Evolutionary conservation across 2,888 invertebrate species (phyloP).

Genomic region (Alloplasta piceator): DNA sequence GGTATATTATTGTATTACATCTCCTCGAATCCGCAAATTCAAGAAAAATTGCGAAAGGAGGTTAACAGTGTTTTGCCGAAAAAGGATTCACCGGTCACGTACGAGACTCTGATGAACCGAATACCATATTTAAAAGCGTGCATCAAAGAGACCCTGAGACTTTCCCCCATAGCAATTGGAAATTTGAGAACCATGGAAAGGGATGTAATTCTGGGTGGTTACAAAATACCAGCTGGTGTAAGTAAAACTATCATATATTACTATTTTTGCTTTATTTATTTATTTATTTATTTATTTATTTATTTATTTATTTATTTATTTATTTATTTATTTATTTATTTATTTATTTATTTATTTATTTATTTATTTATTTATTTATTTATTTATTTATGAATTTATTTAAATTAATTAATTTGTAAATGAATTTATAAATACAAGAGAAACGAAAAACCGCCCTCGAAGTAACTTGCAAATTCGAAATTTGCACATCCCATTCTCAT

Average conservation of each 20-base stretch:
- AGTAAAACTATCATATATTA: constrained; percentile 67
- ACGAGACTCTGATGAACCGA: constrained; percentile 81
- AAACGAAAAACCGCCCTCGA: too few species aligned
- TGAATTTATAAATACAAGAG: too few species aligned
- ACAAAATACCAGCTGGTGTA: constrained; percentile 86
- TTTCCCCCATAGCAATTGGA: constrained; percentile 86
- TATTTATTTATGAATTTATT: too few species aligned
- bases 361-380: too few species aligned
- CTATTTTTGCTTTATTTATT: too few species aligned
- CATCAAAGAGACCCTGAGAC: constrained; percentile 88
- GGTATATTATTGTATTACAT: constrained; percentile 86
- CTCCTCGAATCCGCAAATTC: constrained; percentile 87
- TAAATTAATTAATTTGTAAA: too few species aligned
- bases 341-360: too few species aligned
- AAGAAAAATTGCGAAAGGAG: constrained; percentile 87
- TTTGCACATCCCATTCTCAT: too few species aligned
- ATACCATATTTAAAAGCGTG: constrained; percentile 88
- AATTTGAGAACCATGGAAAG: constrained; percentile 84
- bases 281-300: too few species aligned
- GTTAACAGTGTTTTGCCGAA: constrained; percentile 82
- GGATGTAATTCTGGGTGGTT: constrained; percentile 87
- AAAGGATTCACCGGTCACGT: constrained; percentile 81
- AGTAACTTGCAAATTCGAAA: too few species aligned
- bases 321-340: too few species aligned
- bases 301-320: too few species aligned